phyloP scores from a whole-genome alignment of 2,888 invertebrate species.

The Drosophila macrospina region DNA sequence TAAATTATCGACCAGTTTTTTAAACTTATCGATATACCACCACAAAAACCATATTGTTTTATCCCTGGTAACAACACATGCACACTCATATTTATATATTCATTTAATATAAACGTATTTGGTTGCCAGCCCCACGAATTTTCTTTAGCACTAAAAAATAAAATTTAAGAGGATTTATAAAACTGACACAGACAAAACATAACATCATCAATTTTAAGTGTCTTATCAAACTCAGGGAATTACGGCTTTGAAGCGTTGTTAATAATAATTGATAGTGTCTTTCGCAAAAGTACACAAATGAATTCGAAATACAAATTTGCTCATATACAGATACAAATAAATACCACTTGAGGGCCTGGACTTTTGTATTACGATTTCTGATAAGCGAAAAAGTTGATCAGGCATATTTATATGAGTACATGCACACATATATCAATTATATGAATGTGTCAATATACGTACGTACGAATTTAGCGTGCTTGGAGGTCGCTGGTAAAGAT shows the following conservation, averaged over 20 bases:
- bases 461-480: slow-evolving; percentile 46
- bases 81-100: not conserved
- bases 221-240: slow-evolving; percentile 66
- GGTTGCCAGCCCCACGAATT: slow-evolving; percentile 38
- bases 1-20: slow-evolving; percentile 7
- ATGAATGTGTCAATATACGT: not conserved
- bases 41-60: not conserved
- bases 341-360: slow-evolving; percentile 57
- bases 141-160: slow-evolving; percentile 1
- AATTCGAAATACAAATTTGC: slow-evolving; percentile 1
- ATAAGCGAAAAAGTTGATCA: slow-evolving; percentile 72
- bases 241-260: slow-evolving; percentile 68
- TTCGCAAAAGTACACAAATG: slow-evolving; percentile 19
- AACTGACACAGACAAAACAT: slow-evolving; percentile 57
- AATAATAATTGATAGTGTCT: slow-evolving; percentile 74
- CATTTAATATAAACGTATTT: slow-evolving; percentile 50
- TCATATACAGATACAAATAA: slow-evolving; percentile 20
- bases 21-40: slow-evolving; percentile 29
- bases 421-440: slow-evolving; percentile 19
- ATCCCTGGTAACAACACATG: slow-evolving; percentile 30
- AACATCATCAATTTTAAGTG: slow-evolving; percentile 63
- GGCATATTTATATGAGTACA: slow-evolving; percentile 21
- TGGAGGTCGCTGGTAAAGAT: slow-evolving; percentile 33
- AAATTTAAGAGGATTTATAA: slow-evolving; percentile 65
- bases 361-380: slow-evolving; percentile 76